Conservation (phyloP, 2,797 vertebrate species). For the Pipistrellus nathusii region DNA sequence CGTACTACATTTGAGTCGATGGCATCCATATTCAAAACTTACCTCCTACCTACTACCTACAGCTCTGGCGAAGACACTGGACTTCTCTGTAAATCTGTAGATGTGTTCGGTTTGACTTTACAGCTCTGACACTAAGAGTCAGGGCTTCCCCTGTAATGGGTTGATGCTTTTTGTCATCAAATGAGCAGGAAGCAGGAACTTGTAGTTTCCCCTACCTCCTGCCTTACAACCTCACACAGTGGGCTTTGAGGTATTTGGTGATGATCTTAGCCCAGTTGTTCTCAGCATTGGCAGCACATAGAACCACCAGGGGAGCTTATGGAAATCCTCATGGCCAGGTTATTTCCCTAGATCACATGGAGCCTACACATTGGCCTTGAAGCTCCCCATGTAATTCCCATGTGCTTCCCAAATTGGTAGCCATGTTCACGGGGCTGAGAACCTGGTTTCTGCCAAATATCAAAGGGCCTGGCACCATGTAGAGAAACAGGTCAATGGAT, state of each 20-base stretch:
- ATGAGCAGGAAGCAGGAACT: neutral
- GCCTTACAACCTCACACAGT: neutral
- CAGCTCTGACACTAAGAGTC: neutral
- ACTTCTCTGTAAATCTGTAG: neutral
- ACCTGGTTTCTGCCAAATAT: neutral
- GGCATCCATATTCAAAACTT: neutral
- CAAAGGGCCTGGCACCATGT: neutral
- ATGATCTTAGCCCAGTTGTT: neutral
- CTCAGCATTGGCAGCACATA: neutral
- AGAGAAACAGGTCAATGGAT: neutral
- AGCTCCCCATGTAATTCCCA: neutral
- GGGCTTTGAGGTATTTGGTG: neutral
- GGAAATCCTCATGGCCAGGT: neutral
- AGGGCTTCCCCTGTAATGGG: accelerated
- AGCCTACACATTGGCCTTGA: neutral
- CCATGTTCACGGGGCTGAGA: neutral
- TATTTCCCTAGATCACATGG: neutral
- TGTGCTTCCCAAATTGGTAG: neutral
- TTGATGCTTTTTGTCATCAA: neutral
- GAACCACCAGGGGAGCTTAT: neutral
- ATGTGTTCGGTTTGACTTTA: neutral
- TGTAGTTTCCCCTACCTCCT: neutral
- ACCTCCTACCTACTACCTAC: neutral
- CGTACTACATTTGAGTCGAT: neutral
- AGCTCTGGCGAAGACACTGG: neutral